These are phyloP conservation scores for Bombycilla garrulus DNA, from an alignment of 2,113 vertebrate species.

Conservation along the genomic window DNA sequence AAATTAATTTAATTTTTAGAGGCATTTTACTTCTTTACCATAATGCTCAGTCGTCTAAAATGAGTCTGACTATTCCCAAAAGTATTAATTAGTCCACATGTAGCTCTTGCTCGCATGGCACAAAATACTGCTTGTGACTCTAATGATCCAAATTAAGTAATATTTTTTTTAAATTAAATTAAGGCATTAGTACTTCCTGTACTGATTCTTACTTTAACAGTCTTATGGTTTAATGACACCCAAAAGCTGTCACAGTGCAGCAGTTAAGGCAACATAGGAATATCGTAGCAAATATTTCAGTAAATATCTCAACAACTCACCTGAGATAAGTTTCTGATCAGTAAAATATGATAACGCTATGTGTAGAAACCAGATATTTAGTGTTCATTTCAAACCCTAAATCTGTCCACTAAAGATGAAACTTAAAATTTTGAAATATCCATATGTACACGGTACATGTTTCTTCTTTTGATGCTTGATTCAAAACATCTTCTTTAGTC, in stretches of 20 bases:
- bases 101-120: conserved; percentile 6
- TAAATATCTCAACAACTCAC: neutral
- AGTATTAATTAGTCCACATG: conserved; percentile 11
- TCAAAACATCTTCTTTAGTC: neutral
- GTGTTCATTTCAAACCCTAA: neutral
- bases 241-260: neutral
- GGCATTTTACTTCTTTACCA: neutral
- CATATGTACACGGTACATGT: neutral
- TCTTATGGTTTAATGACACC: neutral
- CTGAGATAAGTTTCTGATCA: neutral
- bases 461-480: neutral
- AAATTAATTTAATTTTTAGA: neutral
- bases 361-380: neutral
- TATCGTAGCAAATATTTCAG: neutral
- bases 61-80: neutral
- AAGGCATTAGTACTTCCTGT: neutral
- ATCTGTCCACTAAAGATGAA: neutral
- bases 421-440: neutral
- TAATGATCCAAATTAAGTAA: conserved; percentile 44
- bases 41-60: conserved; percentile 13
- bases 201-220: neutral
- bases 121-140: conserved; percentile 20
- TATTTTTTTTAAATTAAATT: conserved; percentile 14
- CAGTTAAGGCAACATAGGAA: neutral
- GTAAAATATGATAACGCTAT: neutral